A percentile compares a stretch with the other conserved stretches of the same genome.
Evolutionary conservation across 2,113 vertebrate species (phyloP).

Genomic region (Donacobius atricapilla): DNA sequence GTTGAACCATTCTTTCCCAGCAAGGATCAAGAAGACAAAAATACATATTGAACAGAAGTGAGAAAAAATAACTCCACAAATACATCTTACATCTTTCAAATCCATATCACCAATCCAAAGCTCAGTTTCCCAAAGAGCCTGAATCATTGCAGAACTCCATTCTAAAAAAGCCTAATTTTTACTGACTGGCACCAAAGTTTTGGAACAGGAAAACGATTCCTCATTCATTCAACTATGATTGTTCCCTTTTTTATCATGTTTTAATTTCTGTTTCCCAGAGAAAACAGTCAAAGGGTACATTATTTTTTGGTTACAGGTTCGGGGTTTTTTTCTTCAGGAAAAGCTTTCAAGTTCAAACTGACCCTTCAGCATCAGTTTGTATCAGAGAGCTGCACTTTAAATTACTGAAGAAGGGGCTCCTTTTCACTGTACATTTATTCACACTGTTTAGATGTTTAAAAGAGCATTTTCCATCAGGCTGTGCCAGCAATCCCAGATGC

Average conservation of each 20-base stretch:
- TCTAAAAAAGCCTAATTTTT: not conserved
- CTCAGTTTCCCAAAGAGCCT: not conserved
- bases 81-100: not conserved
- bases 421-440: not conserved
- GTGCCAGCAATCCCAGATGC: not conserved
- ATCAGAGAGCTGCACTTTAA: not conserved
- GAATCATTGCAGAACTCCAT: not conserved
- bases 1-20: constrained; percentile 84
- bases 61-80: not conserved
- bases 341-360: not conserved
- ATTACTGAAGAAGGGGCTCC: not conserved
- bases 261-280: not conserved
- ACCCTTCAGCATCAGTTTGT: not conserved
- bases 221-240: not conserved
- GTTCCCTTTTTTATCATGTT: not conserved
- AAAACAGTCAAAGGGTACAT: not conserved
- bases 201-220: not conserved
- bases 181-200: not conserved
- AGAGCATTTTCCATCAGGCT: not conserved
- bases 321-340: not conserved
- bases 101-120: not conserved
- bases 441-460: not conserved
- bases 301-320: not conserved
- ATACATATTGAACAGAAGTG: not conserved
- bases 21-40: not conserved